Evolutionary conservation across 2,888 invertebrate species (phyloP), one percentile per base, ranked within the genome.

Genomic region (Empis stercorea): DNA sequence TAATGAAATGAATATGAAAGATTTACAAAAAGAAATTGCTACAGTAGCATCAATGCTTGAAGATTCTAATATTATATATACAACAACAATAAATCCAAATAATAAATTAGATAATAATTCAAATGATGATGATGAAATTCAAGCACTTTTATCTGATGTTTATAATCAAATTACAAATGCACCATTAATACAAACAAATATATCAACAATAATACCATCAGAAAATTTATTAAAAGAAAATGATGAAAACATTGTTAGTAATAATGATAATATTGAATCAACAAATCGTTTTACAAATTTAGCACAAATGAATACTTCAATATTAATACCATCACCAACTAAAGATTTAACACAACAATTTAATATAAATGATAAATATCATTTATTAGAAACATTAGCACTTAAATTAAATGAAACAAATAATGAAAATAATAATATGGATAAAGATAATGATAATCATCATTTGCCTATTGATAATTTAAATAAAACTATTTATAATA

Each of bases 1-100:
- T 4, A 60, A 61, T 43, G 59, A 59, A 47, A 61, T 66, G 40
- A 61, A 55, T 0, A 68, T 69, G 69, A 55, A 57, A 16, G 61
- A 68, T 44, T 69, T 64, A 52, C 62, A 64, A 48, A 61, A 61
- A 3, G 66, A 68, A 50, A 66, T 66, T 15, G 69, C 69, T 3
- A 70, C 69, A 0, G 61, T 68, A 0, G 70, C 70, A 10, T 70
- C 70, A 14, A 63, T 61, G 1, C 49, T 69, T 9, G 64, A 66
- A 13, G 65, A 65, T 44, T 63, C 60, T 48, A 58, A 55, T 17
- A 49, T 30, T 10, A 43, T 42, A 38, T 51, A 49, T 44, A 58
- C 56, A 23, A 55, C 60, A 0, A 42, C 59, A 0, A 50, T 58
- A 11, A 15, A 17, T 13, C 11, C n/a, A 9, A 20, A 15, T 4